Percentiles rank a stretch among this genome's conserved stretches.
phyloP scores from a whole-genome alignment of 2,113 vertebrate species.

The Cephalopterus ornatus region DNA sequence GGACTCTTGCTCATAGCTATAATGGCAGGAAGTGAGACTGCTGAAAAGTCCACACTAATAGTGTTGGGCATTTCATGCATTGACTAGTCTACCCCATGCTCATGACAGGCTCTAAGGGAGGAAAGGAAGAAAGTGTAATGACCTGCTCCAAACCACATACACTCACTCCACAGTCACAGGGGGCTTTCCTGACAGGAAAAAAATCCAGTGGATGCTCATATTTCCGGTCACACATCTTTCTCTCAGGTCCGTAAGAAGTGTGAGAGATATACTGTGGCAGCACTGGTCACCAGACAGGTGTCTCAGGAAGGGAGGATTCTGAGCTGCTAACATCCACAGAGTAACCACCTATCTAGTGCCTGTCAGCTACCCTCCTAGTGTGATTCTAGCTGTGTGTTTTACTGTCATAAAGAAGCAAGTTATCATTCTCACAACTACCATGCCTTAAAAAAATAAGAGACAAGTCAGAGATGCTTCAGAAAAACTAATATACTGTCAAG shows the following conservation, averaged over 20 bases:
- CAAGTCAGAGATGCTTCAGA: neutral
- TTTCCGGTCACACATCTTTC: constrained; percentile 24
- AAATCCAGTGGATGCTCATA: constrained; percentile 6
- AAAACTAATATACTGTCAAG: neutral
- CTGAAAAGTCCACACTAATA: neutral
- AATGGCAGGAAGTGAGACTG: neutral
- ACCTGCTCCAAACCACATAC: neutral
- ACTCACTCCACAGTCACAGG: neutral
- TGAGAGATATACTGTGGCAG: neutral
- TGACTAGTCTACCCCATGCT: neutral
- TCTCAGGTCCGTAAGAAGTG: neutral
- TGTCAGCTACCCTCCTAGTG: neutral
- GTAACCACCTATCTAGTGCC: neutral
- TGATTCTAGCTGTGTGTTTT: neutral
- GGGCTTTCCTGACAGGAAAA: neutral
- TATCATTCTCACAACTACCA: neutral
- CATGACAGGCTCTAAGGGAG: neutral
- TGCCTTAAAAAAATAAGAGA: neutral
- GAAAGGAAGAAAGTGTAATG: neutral
- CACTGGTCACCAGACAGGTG: neutral
- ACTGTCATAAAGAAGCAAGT: neutral
- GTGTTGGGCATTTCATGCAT: neutral
- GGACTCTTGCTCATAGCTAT: neutral
- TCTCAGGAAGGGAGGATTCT: neutral
- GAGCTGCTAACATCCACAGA: neutral